These are phyloP conservation scores for Drosophila asahinai DNA, from an alignment of 1,140 invertebrate species.

Conservation along the genomic window DNA sequence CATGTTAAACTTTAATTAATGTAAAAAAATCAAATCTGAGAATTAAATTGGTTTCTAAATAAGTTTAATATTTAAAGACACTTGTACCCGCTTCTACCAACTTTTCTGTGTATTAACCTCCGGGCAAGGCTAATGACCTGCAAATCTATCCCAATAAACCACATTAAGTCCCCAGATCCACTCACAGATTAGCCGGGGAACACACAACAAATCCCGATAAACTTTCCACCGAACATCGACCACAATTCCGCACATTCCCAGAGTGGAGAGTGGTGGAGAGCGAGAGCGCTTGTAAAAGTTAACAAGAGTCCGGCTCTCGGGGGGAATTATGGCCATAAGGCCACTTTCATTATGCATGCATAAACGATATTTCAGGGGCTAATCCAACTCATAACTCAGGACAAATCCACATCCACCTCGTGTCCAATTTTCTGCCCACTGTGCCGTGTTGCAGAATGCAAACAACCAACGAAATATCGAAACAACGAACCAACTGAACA, in stretches of 20 bases:
- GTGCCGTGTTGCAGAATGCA: conserved; percentile 9
- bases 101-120: too few species aligned
- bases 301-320: conserved; percentile 34
- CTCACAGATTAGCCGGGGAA: conserved; percentile 35
- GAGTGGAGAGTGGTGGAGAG: not conserved
- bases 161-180: conserved; percentile 31
- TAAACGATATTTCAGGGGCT: conserved; percentile 58
- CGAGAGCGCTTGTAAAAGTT: conserved; percentile 33
- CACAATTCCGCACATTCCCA: conserved; percentile 8
- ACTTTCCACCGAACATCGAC: conserved; percentile 23
- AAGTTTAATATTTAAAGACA: not conserved
- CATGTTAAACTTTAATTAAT: not conserved
- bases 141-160: conserved; percentile 28
- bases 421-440: not conserved
- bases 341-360: conserved; percentile 59
- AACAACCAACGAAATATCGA: conserved; percentile 2
- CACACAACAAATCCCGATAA: conserved; percentile 50
- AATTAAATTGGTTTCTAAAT: too few species aligned
- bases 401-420: conserved; percentile 19
- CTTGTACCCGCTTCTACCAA: too few species aligned
- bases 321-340: conserved; percentile 50
- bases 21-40: not conserved
- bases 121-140: conserved; percentile 2
- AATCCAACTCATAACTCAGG: conserved; percentile 52
- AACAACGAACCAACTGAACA: conserved; percentile 13